Base-by-base conservation (phyloP, 2,113 vertebrate genomes). In the Trochalopteron elliotii region DNA sequence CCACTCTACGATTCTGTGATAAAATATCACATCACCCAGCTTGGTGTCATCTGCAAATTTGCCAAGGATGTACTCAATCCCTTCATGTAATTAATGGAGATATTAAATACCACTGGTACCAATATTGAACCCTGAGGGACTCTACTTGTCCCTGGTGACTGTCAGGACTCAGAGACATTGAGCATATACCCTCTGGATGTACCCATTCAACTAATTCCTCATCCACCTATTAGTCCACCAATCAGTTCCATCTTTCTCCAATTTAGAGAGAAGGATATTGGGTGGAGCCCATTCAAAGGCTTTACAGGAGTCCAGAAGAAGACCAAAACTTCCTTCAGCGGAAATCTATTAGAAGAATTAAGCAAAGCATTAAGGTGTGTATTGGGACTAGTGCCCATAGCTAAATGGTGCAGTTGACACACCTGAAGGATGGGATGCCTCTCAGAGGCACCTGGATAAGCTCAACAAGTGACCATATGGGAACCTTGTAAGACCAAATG, bases 371-470 rank as follows among this genome's bases (percentile, higher is more conserved):
- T 67, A 40, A 30, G 10, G 5, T 25, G 20, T 8, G 2, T 40
- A 49, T 7, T 57, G 12, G 8, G 24, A 64, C 10, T 19, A 49
- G 20, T 24, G 15, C 7, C 28, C n/a, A 24, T 49, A 49, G 42
- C 12, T 75, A 56, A 57, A n/a, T 0, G 2, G 9, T 42, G 24
- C 7, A 4, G 7, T 5, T 57, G 35, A 30, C 24, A 30, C 30
- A 16, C 7, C 24, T 67, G 42, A 35, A 76, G 30, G 52, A 35
- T 31, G 39, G 30, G 20, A 57, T 35, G 50, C 60, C 24, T 42
- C 25, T n/a, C 20, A 76, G 60, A 57, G 70, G 9, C 30, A 65
- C 10, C 30, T 65, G 35, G 35, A 59, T 15, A 65, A n/a, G 10
- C 60, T 75, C 20, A 22, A 47, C 17, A 75, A 30, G 30, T 30